Evolutionary conservation across 2,888 invertebrate species (phyloP).

Genomic region (Erebia palarica): DNA sequence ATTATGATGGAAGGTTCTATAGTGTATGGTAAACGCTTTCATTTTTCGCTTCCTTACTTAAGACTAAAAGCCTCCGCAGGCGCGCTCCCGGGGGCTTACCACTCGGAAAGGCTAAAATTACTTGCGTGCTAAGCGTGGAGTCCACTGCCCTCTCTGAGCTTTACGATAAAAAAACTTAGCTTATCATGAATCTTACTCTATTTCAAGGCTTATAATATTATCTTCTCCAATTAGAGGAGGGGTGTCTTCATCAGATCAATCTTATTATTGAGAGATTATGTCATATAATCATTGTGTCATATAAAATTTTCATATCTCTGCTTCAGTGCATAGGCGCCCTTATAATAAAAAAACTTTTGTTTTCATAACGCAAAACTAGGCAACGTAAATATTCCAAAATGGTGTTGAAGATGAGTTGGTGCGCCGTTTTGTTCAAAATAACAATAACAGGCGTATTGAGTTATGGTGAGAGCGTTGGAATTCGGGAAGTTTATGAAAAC

Average conservation of each 20-base stretch:
- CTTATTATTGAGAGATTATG: background rate
- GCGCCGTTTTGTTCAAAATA: background rate
- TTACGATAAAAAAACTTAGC: background rate
- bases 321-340: too few relatives aligned
- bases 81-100: slow-evolving; percentile 28
- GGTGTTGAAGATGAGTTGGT: background rate
- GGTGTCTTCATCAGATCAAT: background rate
- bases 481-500: background rate
- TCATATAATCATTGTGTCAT: too few relatives aligned
- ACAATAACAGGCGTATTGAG: background rate
- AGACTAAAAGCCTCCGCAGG: slow-evolving; percentile 22
- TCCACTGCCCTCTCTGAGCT: slow-evolving; percentile 17
- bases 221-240: background rate
- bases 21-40: slow-evolving; percentile 13
- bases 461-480: background rate
- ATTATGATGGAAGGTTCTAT: slow-evolving; percentile 17
- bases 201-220: background rate
- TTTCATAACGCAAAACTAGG: background rate
- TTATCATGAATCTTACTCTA: background rate
- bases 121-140: slow-evolving; percentile 18
- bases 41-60: slow-evolving; percentile 23
- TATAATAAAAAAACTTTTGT: background rate
- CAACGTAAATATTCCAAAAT: background rate
- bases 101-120: slow-evolving; percentile 31
- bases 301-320: too few relatives aligned